These are phyloP conservation scores for Quiscalus mexicanus DNA, from an alignment of 2,113 vertebrate genomes.

Conservation along the genomic window DNA sequence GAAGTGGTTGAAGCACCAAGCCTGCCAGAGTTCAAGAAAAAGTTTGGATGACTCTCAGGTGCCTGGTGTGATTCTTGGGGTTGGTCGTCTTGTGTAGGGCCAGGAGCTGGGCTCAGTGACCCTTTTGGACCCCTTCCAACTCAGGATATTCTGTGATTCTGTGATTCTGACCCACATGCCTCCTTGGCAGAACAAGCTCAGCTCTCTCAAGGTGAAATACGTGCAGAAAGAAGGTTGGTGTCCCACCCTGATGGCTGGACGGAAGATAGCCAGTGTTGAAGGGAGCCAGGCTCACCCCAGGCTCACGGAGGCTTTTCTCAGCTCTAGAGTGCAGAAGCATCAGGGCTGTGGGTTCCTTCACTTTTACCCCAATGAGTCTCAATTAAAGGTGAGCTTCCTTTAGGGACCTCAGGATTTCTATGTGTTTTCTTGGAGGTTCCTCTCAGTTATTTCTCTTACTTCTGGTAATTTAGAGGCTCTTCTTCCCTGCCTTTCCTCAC, in stretches of 20 bases:
- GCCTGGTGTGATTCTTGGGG: neutral
- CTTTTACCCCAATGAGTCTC: neutral
- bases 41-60: neutral
- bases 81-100: neutral
- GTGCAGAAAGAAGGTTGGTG: neutral
- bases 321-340: neutral
- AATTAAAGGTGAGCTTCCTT: neutral
- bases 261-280: neutral
- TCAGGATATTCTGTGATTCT: neutral
- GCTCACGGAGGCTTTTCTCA: neutral
- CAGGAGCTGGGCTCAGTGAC: neutral
- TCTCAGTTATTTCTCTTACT: neutral
- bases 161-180: neutral
- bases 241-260: no score
- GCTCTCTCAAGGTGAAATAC: neutral
- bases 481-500: neutral
- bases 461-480: neutral
- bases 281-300: neutral
- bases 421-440: neutral
- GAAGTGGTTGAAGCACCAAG: neutral
- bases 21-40: neutral
- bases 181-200: neutral
- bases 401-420: neutral
- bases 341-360: neutral
- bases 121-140: neutral